Conservation (phyloP, 2,888 invertebrate species). For the Trypoxylon attenuatum region DNA sequence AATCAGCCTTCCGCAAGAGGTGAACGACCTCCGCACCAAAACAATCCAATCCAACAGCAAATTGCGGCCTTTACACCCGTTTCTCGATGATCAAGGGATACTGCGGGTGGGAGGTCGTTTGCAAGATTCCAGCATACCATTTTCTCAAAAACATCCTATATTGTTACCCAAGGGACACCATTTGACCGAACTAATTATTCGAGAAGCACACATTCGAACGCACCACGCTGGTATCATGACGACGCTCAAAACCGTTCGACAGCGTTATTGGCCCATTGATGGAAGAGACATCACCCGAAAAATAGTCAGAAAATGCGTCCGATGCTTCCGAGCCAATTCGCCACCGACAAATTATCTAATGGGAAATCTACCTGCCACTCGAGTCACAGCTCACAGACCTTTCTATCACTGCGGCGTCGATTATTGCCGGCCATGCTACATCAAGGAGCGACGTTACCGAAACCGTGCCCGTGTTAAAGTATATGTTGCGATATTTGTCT, state of each 20-base stretch:
- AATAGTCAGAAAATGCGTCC: neutral
- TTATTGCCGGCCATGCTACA: too few relatives aligned
- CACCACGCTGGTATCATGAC: neutral
- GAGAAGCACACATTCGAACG: neutral
- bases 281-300: neutral
- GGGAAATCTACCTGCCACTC: neutral
- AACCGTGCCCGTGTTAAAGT: neutral
- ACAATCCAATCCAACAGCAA: too few relatives aligned
- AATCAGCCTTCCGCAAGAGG: too few relatives aligned
- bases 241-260: neutral
- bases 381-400: too few relatives aligned
- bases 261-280: constrained; percentile 5
- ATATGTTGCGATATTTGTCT: too few relatives aligned
- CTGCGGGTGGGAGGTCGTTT: constrained; percentile 10
- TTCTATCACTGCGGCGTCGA: too few relatives aligned
- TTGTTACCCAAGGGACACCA: neutral
- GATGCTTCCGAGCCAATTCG: constrained; percentile 1
- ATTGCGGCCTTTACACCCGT: neutral
- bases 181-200: neutral
- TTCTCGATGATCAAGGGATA: constrained; percentile 2
- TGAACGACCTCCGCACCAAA: too few relatives aligned
- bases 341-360: neutral
- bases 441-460: neutral
- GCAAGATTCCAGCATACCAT: neutral
- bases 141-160: constrained; percentile 7